A percentile compares a stretch with the other conserved stretches of the same genome.
Evolutionary conservation across 2,113 vertebrate genomes (phyloP).

Genomic region (Silurus glanis): DNA sequence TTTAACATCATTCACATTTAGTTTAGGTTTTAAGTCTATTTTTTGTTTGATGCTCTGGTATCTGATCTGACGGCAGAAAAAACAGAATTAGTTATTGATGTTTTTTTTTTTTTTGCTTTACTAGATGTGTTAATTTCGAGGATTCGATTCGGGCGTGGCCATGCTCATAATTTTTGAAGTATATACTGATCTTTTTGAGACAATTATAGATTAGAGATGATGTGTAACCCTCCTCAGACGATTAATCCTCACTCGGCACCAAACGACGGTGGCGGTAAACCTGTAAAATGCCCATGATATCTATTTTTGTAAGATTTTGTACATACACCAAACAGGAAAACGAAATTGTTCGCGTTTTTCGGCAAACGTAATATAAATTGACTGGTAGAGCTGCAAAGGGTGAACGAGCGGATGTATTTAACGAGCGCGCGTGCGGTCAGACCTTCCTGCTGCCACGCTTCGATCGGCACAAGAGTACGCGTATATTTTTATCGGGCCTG

Average conservation of each 20-base stretch:
- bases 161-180: neutral
- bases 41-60: neutral
- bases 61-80: neutral
- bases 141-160: neutral
- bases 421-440: neutral
- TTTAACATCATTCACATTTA: neutral
- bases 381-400: slow-evolving; percentile 15
- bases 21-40: neutral
- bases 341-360: slow-evolving; percentile 27
- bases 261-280: slow-evolving; percentile 2
- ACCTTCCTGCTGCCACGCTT: neutral
- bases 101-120: neutral
- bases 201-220: neutral
- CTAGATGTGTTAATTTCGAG: neutral
- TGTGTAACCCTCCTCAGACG: neutral
- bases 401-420: slow-evolving; percentile 29
- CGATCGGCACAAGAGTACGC: neutral
- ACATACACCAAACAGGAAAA: slow-evolving; percentile 31
- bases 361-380: slow-evolving; percentile 18
- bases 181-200: slow-evolving; percentile 22
- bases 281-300: slow-evolving; percentile 32
- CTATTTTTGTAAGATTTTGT: slow-evolving; percentile 56
- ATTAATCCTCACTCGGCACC: neutral
- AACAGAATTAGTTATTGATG: neutral
- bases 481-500: neutral